Evolutionary conservation across 2,888 invertebrate genomes (phyloP).

Genomic region (Nebria salina): DNA sequence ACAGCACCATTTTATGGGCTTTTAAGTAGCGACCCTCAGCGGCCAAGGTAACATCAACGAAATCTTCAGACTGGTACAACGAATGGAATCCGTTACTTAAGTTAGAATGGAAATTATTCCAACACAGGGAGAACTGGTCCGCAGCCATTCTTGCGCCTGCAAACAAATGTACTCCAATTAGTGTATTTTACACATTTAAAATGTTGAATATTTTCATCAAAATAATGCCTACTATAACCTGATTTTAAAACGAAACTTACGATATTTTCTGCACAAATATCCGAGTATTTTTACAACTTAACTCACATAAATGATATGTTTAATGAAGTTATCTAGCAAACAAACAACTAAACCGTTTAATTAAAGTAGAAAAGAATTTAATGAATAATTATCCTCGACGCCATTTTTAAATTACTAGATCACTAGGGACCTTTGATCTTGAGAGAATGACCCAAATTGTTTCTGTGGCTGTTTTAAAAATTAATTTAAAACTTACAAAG

Average conservation of each 20-base stretch:
- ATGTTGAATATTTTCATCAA: neutral
- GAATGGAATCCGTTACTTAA: slow-evolving; percentile 77
- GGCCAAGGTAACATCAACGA: slow-evolving; percentile 80
- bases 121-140: slow-evolving; percentile 78
- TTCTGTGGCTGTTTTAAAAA: no score
- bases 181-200: neutral
- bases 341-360: slow-evolving; percentile 10
- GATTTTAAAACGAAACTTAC: slow-evolving; percentile 35
- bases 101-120: slow-evolving; percentile 83
- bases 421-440: neutral
- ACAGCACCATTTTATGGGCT: slow-evolving; percentile 80
- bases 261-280: slow-evolving; percentile 20
- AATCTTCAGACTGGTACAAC: slow-evolving; percentile 74
- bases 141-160: slow-evolving; percentile 56
- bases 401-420: slow-evolving; percentile 15
- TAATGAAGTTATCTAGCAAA: neutral
- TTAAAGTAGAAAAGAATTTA: slow-evolving; percentile 29
- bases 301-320: slow-evolving; percentile 22
- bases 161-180: neutral
- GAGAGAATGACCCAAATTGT: neutral
- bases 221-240: slow-evolving; percentile 29
- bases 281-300: neutral
- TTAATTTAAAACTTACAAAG: no score
- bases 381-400: slow-evolving; percentile 34
- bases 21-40: slow-evolving; percentile 78